A percentile compares a stretch with the other conserved stretches of the same genome.
phyloP scores from a whole-genome alignment of 2,888 invertebrate genomes.

The Limnephilus marmoratus region DNA sequence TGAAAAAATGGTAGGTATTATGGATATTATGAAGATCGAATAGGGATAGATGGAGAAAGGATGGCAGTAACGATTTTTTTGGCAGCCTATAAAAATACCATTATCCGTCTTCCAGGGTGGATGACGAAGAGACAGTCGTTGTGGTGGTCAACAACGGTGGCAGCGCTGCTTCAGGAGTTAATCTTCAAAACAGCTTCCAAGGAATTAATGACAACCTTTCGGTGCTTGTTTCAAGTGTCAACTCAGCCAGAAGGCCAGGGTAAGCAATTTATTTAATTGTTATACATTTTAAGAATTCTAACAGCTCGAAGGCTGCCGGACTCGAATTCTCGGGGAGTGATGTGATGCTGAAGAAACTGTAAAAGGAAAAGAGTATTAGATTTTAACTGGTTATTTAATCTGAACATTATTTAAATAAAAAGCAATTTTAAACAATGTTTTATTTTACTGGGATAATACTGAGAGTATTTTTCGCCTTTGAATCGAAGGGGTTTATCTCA shows the following conservation, averaged over 20 bases:
- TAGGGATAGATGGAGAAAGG: no score
- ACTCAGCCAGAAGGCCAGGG: neutral
- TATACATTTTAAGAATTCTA: neutral
- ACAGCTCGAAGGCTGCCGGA: neutral
- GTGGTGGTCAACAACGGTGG: conserved; percentile 24
- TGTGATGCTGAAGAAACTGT: neutral
- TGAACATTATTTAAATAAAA: neutral
- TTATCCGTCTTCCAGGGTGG: neutral
- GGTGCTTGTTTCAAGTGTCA: neutral
- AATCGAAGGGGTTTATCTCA: no score
- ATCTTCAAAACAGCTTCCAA: neutral
- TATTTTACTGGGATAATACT: no score
- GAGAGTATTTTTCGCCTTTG: no score
- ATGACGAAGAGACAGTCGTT: neutral
- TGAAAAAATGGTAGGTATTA: no score
- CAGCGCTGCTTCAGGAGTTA: neutral
- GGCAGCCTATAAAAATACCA: neutral
- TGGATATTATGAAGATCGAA: no score
- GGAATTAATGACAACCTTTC: neutral
- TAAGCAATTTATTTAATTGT: neutral
- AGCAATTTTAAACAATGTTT: neutral
- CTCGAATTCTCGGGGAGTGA: neutral
- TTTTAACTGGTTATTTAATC: neutral
- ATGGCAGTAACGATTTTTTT: no score
- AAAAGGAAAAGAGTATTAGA: neutral